A percentile compares a stretch with the other conserved stretches of the same genome.
Evolutionary conservation across 2,888 invertebrate genomes (phyloP).

Genomic region (Leptinotarsa peninsularis): DNA sequence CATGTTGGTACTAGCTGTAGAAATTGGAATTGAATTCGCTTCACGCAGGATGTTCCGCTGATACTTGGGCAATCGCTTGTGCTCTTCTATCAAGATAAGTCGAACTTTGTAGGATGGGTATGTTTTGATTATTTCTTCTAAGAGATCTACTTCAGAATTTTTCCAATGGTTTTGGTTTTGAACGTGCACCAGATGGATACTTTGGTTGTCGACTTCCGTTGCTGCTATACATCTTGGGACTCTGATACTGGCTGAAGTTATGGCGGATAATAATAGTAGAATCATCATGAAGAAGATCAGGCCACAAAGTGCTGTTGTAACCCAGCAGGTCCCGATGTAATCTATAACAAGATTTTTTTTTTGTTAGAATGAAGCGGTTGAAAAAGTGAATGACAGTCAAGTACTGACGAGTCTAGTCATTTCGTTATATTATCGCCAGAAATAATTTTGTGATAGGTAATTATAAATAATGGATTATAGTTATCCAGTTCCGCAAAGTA

Average conservation of each 20-base stretch:
- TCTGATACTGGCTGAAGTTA: slow-evolving; percentile 44
- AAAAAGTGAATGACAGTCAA: neutral
- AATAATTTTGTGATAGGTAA: neutral
- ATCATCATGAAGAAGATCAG: slow-evolving; percentile 56
- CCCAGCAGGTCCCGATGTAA: slow-evolving; percentile 59
- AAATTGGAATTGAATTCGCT: slow-evolving; percentile 5
- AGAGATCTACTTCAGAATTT: slow-evolving; percentile 55
- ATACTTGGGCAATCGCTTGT: slow-evolving; percentile 40
- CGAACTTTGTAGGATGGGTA: slow-evolving; percentile 60
- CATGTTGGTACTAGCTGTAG: neutral
- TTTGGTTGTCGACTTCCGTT: slow-evolving; percentile 52
- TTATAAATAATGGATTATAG: slow-evolving; percentile 13
- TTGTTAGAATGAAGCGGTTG: neutral
- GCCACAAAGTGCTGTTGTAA: slow-evolving; percentile 54
- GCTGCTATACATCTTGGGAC: slow-evolving; percentile 53
- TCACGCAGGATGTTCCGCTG: slow-evolving; percentile 20
- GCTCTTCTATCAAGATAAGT: slow-evolving; percentile 50
- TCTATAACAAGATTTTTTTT: slow-evolving; percentile 50
- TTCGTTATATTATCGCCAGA: neutral
- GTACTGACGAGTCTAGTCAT: neutral
- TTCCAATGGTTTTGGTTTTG: slow-evolving; percentile 53
- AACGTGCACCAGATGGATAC: slow-evolving; percentile 61
- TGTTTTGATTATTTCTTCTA: slow-evolving; percentile 58
- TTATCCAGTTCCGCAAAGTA: slow-evolving; percentile 12
- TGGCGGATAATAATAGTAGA: slow-evolving; percentile 50